These are phyloP conservation scores for Pimephales promelas DNA, from an alignment of 2,113 vertebrate species.

Conservation along the genomic window DNA sequence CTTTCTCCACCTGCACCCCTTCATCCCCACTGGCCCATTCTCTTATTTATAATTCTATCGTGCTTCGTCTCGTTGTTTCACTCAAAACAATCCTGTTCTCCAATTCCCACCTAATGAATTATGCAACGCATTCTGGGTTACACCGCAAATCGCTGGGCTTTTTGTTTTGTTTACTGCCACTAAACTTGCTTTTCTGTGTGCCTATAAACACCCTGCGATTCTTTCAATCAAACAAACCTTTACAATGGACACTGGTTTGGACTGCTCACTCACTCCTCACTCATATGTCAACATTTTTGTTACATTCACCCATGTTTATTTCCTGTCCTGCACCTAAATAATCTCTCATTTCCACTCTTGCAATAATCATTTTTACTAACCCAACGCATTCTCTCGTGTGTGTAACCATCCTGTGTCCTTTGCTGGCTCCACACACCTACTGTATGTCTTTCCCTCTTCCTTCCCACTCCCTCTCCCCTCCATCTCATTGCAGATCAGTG, in stretches of 20 bases:
- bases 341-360: constrained; percentile 12
- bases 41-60: constrained; percentile 57
- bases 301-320: background rate
- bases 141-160: constrained; percentile 50
- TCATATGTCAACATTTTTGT: background rate
- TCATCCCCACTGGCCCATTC: constrained; percentile 28
- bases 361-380: background rate
- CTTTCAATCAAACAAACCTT: constrained; percentile 34
- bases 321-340: background rate
- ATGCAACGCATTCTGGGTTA: constrained; percentile 54
- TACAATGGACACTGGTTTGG: constrained; percentile 22
- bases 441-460: constrained; percentile 13
- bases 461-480: constrained; percentile 21
- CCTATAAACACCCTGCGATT: constrained; percentile 25
- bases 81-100: constrained; percentile 56
- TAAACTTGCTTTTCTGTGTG: constrained; percentile 46
- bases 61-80: constrained; percentile 46
- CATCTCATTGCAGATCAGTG: constrained; percentile 58
- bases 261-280: background rate
- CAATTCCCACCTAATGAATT: constrained; percentile 60
- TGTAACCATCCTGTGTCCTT: constrained; percentile 8
- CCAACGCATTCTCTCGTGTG: background rate
- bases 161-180: constrained; percentile 57
- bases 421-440: constrained; percentile 29
- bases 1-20: background rate